Conservation (phyloP, 1,140 invertebrate species). For the Aphelenchoides fujianensis region DNA sequence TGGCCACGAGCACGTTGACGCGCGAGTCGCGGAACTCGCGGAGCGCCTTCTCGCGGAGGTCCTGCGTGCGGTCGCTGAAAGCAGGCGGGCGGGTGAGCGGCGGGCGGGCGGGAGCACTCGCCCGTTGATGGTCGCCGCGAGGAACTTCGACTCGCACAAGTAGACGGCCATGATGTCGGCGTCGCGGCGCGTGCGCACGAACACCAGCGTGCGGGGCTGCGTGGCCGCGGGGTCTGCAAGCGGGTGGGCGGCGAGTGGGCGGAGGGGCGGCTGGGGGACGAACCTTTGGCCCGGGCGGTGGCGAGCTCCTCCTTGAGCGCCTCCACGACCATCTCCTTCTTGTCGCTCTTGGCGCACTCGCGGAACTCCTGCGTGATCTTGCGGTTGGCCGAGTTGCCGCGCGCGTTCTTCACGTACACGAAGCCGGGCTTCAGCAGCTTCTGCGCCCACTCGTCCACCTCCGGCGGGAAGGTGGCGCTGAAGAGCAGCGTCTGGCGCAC, state of each 20-base stretch:
- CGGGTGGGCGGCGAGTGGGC: too few relatives aligned
- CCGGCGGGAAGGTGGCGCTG: slow-evolving; percentile 67
- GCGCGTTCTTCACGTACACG: slow-evolving; percentile 3
- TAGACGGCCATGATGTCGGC: slow-evolving; percentile 81
- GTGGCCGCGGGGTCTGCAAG: slow-evolving; percentile 66
- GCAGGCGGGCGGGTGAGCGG: slow-evolving; percentile 4
- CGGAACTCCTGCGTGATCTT: slow-evolving; percentile 82
- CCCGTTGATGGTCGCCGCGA: slow-evolving; percentile 29
- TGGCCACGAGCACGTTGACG: slow-evolving; percentile 78
- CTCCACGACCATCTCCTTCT: slow-evolving; percentile 64
- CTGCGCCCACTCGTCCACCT: slow-evolving; percentile 56
- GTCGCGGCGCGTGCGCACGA: slow-evolving; percentile 83
- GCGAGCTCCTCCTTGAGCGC: background rate
- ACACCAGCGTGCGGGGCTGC: slow-evolving; percentile 73
- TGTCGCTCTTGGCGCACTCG: slow-evolving; percentile 73
- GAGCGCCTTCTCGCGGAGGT: slow-evolving; percentile 82
- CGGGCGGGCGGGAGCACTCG: background rate
- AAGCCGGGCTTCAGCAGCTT: slow-evolving; percentile 3
- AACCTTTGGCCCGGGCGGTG: background rate
- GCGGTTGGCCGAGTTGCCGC: slow-evolving; percentile 72
- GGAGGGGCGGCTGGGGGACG: too few relatives aligned
- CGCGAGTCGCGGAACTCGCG: slow-evolving; percentile 71
- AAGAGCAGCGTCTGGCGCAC: slow-evolving; percentile 67
- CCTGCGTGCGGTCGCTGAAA: slow-evolving; percentile 74
- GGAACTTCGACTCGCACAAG: slow-evolving; percentile 65